Evolutionary conservation across 1,140 invertebrate species (phyloP), one percentile per base, ranked within the genome.

Genomic region (Pectinophora gossypiella): DNA sequence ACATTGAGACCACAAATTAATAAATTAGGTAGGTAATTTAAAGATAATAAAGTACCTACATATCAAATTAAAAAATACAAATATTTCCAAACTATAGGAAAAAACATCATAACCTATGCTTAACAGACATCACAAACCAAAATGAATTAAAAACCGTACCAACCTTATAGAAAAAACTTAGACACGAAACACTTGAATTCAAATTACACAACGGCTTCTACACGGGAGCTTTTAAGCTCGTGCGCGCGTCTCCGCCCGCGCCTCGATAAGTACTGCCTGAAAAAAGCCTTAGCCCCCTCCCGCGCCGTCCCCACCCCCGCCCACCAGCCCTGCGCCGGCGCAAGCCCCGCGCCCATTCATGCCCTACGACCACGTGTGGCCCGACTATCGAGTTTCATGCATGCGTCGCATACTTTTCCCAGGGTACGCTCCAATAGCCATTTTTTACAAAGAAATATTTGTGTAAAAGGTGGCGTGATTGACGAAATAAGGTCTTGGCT

Each of bases 311-410:
- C 54, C n/a, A 54, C 54, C 67, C 58, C 61, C 55, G 40, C 63
- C 51, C 54, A 58, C 51, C 51, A 47, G 56, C 64, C 62, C 61
- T 56, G 56, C 59, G 53, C 67, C 62, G 69, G 56, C n/a, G 13
- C 38, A 51, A n/a, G 56, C 60, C 59, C 62, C 58, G 53, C 56
- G 20, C 53, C 73, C 80, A 87, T 87, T 87, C 83, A 87, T 86
- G 61, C 64, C 57, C 51, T 62, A 61, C 54, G 59, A 67, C 66
- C 81, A 85, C 83, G 81, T 85, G 81, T 84, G 83, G 70, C 63
- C 70, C 45, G 49, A 43, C 65, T 64, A 75, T 79, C 72, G 65
- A 59, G 63, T 79, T 77, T 69, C 76, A 56, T 68, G 51, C 64
- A 72, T 70, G 70, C 72, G 62, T 72, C 61, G 68, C 67, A 78